Evolutionary conservation across 2,888 invertebrate genomes (phyloP).

Genomic region (Latrodectus hesperus): DNA sequence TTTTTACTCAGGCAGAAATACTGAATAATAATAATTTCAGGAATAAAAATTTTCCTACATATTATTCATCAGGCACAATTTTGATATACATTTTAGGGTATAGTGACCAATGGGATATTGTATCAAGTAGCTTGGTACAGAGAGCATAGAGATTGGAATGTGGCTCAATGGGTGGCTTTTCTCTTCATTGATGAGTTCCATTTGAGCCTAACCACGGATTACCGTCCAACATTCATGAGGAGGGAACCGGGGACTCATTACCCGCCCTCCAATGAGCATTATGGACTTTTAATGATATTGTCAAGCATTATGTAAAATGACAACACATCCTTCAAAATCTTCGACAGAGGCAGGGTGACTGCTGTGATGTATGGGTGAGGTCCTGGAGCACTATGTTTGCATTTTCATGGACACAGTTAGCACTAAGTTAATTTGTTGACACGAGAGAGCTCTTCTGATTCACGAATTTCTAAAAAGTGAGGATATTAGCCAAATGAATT

Average conservation of each 20-base stretch:
- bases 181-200: neutral
- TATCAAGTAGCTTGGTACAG: neutral
- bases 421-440: neutral
- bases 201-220: neutral
- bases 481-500: conserved; percentile 15
- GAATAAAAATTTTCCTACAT: no score
- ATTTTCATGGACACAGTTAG: neutral
- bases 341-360: neutral
- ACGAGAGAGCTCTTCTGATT: no score
- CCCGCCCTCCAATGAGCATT: neutral
- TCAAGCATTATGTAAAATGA: neutral
- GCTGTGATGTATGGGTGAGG: neutral
- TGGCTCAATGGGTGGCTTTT: neutral
- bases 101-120: no score
- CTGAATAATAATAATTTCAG: no score
- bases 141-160: neutral
- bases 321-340: neutral
- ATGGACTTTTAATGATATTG: neutral
- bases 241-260: neutral
- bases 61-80: no score
- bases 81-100: no score
- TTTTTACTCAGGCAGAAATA: no score
- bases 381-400: neutral
- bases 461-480: neutral
- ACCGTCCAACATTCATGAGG: neutral